A percentile compares a stretch with the other conserved stretches of the same genome.
Evolutionary conservation across 2,797 vertebrate species (phyloP).

Genomic region (Amphiprion clarkii): DNA sequence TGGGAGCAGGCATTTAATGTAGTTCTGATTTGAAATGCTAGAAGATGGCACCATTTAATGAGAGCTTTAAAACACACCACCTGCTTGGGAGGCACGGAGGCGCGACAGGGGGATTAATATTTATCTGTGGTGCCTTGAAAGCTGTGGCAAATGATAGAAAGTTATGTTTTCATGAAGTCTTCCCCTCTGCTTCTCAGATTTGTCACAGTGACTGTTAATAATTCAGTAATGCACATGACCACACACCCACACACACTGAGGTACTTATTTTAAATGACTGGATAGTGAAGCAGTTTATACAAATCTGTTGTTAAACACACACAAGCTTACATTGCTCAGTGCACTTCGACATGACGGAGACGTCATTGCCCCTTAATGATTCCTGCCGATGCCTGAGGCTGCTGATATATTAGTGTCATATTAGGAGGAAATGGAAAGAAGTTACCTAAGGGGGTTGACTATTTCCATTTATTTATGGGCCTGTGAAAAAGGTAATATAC

Average conservation of each 20-base stretch:
- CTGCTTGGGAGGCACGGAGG: constrained; percentile 39
- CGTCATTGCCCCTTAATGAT: constrained; percentile 44
- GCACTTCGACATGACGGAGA: constrained; percentile 32
- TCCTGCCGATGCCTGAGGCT: constrained; percentile 54
- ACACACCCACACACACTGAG: constrained; percentile 10
- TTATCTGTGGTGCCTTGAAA: constrained; percentile 42
- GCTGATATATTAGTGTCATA: constrained; percentile 67
- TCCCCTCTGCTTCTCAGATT: constrained; percentile 27
- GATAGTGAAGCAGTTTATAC: constrained; percentile 6
- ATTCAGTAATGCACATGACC: constrained; percentile 18
- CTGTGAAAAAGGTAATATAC: constrained; percentile 36
- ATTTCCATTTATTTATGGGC: constrained; percentile 59
- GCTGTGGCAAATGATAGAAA: constrained; percentile 42
- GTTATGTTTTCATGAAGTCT: constrained; percentile 48
- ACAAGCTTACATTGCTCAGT: not conserved
- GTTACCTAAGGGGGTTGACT: constrained; percentile 29
- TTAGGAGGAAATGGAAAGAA: constrained; percentile 68
- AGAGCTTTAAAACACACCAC: constrained; percentile 52
- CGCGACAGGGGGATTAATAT: constrained; percentile 49
- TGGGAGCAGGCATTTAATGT: constrained; percentile 25
- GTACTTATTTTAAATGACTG: constrained; percentile 20
- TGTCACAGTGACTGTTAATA: constrained; percentile 38
- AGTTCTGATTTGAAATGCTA: constrained; percentile 39
- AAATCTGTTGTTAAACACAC: constrained; percentile 10
- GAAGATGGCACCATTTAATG: constrained; percentile 49